These are phyloP conservation scores for Formica selysi DNA, from an alignment of 1,140 invertebrate genomes.

Conservation along the genomic window DNA sequence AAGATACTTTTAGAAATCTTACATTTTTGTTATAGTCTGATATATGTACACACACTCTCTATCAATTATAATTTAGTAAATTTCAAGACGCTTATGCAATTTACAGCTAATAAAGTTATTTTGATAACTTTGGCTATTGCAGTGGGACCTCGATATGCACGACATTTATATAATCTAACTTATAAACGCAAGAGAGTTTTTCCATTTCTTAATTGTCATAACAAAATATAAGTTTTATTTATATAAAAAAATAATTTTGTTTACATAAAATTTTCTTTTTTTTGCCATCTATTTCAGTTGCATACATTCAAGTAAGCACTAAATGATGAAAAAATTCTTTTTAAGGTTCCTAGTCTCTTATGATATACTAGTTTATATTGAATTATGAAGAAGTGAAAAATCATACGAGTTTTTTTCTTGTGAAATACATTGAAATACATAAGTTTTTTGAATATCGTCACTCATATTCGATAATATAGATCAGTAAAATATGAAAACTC, in stretches of 20 bases:
- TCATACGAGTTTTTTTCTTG: background rate
- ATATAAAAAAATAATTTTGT: background rate
- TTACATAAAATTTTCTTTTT: background rate
- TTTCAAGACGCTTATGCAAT: slow-evolving; percentile 22
- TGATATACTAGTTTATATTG: too few species aligned
- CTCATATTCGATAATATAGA: too few species aligned
- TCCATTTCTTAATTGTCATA: background rate
- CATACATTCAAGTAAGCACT: background rate
- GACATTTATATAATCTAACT: background rate
- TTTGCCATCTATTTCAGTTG: background rate
- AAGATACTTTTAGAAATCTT: slow-evolving; percentile 78
- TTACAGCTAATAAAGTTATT: slow-evolving; percentile 42
- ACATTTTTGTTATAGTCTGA: slow-evolving; percentile 61
- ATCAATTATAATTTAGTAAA: slow-evolving; percentile 39
- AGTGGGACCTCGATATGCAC: slow-evolving; percentile 29
- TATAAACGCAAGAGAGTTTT: background rate
- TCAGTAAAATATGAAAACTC: too few species aligned
- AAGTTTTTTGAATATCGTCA: too few species aligned
- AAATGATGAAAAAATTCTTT: background rate
- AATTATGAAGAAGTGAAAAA: too few species aligned
- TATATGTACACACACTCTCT: background rate
- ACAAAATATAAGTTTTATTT: background rate
- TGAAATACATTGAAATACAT: too few species aligned
- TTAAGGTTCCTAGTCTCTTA: background rate
- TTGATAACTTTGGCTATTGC: slow-evolving; percentile 51